Evolutionary conservation across 2,888 invertebrate species (phyloP).

Genomic region (Ormyrus thymus): DNA sequence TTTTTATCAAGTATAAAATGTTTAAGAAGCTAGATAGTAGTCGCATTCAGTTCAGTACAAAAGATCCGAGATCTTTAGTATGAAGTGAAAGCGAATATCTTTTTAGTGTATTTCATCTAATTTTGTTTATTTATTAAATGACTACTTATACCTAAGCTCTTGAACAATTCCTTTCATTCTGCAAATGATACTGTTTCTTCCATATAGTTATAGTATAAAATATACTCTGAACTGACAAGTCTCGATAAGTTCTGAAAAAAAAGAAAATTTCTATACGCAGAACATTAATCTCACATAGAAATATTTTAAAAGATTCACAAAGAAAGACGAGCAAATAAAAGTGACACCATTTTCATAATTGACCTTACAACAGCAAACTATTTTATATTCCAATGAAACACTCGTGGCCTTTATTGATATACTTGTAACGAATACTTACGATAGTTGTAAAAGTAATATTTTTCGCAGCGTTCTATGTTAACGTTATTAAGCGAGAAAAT

Average conservation of each 20-base stretch:
- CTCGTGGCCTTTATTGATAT: slow-evolving; percentile 72
- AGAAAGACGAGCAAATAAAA: neutral
- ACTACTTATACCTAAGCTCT: slow-evolving; percentile 7
- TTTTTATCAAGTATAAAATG: slow-evolving; percentile 21
- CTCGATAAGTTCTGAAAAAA: slow-evolving; percentile 24
- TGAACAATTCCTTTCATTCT: slow-evolving; percentile 25
- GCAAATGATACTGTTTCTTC: slow-evolving; percentile 18
- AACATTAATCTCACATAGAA: neutral
- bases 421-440: slow-evolving; percentile 43
- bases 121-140: slow-evolving; percentile 15
- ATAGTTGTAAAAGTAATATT: slow-evolving; percentile 26
- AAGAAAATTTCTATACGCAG: slow-evolving; percentile 18
- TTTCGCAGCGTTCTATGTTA: slow-evolving; percentile 39
- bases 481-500: slow-evolving; percentile 52
- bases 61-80: slow-evolving; percentile 4
- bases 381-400: slow-evolving; percentile 70
- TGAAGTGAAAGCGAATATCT: slow-evolving; percentile 14
- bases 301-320: neutral
- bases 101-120: slow-evolving; percentile 23
- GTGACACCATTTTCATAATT: slow-evolving; percentile 26
- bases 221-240: slow-evolving; percentile 27
- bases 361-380: slow-evolving; percentile 65
- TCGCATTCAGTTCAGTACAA: slow-evolving; percentile 7
- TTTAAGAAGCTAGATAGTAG: neutral
- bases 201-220: slow-evolving; percentile 26